Base-by-base conservation (phyloP, 2,797 vertebrate genomes). In the Fundulus diaphanus region DNA sequence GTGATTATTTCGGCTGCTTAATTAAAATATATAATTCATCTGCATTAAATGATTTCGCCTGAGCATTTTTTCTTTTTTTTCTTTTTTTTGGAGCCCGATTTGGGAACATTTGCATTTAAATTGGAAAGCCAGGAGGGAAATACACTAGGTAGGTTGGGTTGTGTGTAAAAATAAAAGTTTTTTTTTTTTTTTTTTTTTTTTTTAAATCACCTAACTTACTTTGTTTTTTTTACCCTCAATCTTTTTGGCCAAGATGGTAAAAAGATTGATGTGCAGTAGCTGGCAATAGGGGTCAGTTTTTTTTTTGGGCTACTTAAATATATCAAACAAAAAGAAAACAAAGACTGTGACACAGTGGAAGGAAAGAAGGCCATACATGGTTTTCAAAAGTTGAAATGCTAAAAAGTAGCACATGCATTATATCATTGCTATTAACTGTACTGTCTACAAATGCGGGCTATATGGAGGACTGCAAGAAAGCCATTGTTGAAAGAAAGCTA, bases 1-100 rank as follows among this genome's bases (percentile, higher is more conserved):
- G 72, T 83, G 81, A 93, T 94, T 93, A 87, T 80, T 83, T 89
- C 77, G 86, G 56, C 74, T 80, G 89, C 89, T 94, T 95, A 94
- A 95, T 96, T 96, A 95, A 95, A 96, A 95, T 95, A 94, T 95
- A 94, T 94, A 94, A 95, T 95, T 95, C 93, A 95, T 94, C 73
- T 35, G 86, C 81, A 82, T 90, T 84, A 87, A 93, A 93, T 92
- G 87, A 92, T 93, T 94, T 91, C 88, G 88, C 90, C 86, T 89
- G 86, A 83, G 85, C 88, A 80, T 92, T 83, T 91, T 94, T 61
- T 61, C 35, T 92, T 87, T 94, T 61, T 61, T 61, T 92, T 87
- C 86, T 85, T 94, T 61, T 61, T 61, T 92, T 87, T 87, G 84
- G 90, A 93, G 93, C 93, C 90, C 92, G 85, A 91, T 93, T 94